These are phyloP conservation scores for Columba livia DNA, from an alignment of 2,113 vertebrate species.

Conservation along the genomic window DNA sequence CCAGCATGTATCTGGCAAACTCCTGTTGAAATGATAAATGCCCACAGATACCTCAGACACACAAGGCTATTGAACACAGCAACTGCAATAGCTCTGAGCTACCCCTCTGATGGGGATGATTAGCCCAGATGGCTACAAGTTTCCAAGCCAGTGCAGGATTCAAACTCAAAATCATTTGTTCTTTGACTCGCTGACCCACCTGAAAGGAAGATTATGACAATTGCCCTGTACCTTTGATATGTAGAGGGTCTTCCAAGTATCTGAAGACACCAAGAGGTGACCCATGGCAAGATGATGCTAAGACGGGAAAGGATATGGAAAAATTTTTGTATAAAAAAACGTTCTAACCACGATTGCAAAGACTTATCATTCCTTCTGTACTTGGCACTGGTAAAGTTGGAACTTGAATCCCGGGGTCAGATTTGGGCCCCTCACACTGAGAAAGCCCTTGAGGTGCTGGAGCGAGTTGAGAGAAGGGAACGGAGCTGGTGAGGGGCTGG, in stretches of 20 bases:
- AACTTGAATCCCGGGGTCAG: no score
- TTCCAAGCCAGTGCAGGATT: not conserved
- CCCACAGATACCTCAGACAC: not conserved
- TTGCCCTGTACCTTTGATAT: not conserved
- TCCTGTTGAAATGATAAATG: not conserved
- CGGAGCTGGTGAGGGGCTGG: no score
- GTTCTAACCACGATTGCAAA: rapidly evolving
- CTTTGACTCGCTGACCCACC: not conserved
- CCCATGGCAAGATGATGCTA: not conserved
- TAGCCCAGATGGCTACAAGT: not conserved
- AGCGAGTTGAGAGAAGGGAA: no score
- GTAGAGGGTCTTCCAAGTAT: not conserved
- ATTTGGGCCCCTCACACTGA: no score
- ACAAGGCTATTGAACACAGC: rapidly evolving
- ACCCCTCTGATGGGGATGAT: not conserved
- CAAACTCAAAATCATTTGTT: not conserved
- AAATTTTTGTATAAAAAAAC: not conserved
- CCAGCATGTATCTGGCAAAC: not conserved
- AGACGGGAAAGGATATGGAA: not conserved
- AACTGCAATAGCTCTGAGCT: not conserved
- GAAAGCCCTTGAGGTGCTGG: no score
- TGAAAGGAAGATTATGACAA: not conserved
- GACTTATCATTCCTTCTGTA: not conserved
- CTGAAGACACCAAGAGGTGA: not conserved
- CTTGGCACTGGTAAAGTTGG: no score